Base-by-base conservation (phyloP, 2,888 invertebrate species). In the Eupeodes latifasciatus region DNA sequence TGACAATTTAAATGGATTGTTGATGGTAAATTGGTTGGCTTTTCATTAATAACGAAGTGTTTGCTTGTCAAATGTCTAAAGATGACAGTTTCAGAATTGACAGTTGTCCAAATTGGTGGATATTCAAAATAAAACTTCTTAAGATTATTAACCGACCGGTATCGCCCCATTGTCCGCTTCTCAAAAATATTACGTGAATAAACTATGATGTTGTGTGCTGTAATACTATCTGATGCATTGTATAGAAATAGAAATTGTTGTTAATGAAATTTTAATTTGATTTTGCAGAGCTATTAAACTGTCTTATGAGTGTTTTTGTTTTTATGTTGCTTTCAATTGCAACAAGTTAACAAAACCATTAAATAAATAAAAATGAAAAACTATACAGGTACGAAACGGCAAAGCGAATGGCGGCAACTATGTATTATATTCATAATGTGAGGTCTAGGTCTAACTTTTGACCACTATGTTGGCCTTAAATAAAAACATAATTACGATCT, bases 221-320 rank as follows among this genome's bases (percentile, higher is more conserved):
- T 27, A 3, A 27, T 27, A 2, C 27, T 27, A 27, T 27, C 3
- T n/a, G 36, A 57, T 59, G 36, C 40, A 12, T 53, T 34, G 55
- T 40, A 55, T 27, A 51, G n/a, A 55, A 49, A 67, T 62, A 67
- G 55, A 59, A 64, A 79, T 77, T 64, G 69, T 40, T 74, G 67
- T 57, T 71, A 80, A 75, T 80, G 61, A 67, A 83, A 67, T 61
- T 67, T 77, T 49, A 72, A 74, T 61, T 79, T 74, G 27, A 72
- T 57, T 72, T 72, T 47, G 27, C 14, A 19, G 10, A 57, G 27
- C 55, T 36, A 55, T 71, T 19, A 64, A 69, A 69, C 3, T 40
- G 10, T 57, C 5, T 53, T 57, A 44, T 72, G 10, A 2, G 14
- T 0, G 5, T 47, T 34, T 40, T 57, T 72, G 11, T 47, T 47